phyloP scores from a whole-genome alignment of 35 echinoderm and acorn worm species.

The Chiridota heheva region DNA sequence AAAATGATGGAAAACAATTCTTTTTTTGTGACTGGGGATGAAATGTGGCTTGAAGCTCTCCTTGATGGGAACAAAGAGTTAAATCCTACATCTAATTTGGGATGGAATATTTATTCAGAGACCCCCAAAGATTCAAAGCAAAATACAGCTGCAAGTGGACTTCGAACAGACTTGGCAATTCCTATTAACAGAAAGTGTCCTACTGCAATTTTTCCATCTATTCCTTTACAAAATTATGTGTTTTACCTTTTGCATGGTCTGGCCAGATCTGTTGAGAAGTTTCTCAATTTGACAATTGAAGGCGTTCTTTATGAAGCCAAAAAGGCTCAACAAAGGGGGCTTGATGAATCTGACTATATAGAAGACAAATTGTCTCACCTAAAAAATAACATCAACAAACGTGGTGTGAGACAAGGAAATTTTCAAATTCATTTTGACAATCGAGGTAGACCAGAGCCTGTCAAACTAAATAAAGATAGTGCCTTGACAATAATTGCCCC shows the following conservation, averaged over 20 bases:
- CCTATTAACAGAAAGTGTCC: neutral
- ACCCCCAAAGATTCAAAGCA: neutral
- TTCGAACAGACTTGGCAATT: slow-evolving; percentile 18
- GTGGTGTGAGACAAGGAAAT: slow-evolving; percentile 21
- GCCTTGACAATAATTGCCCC: slow-evolving; percentile 28
- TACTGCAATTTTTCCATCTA: slow-evolving; percentile 24
- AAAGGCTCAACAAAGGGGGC: slow-evolving; percentile 19
- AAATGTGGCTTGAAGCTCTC: neutral
- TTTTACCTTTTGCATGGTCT: slow-evolving; percentile 1
- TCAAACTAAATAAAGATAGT: slow-evolving; percentile 30
- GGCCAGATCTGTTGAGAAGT: slow-evolving; percentile 1
- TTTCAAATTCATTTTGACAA: slow-evolving; percentile 19
- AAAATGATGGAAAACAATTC: neutral
- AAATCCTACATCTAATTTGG: neutral
- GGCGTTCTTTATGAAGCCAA: neutral
- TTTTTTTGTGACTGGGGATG: slow-evolving; percentile 6
- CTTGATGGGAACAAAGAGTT: slow-evolving; percentile 1
- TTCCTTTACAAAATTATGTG: slow-evolving; percentile 1
- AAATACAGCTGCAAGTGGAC: slow-evolving; percentile 2
- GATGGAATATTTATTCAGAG: slow-evolving; percentile 1
- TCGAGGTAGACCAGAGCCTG: neutral
- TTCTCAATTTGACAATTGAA: neutral
- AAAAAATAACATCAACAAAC: slow-evolving; percentile 12
- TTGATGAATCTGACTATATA: neutral
- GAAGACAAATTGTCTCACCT: slow-evolving; percentile 12